Conservation (phyloP, 2,797 vertebrate species). For the Phrynocephalus vlangalii region DNA sequence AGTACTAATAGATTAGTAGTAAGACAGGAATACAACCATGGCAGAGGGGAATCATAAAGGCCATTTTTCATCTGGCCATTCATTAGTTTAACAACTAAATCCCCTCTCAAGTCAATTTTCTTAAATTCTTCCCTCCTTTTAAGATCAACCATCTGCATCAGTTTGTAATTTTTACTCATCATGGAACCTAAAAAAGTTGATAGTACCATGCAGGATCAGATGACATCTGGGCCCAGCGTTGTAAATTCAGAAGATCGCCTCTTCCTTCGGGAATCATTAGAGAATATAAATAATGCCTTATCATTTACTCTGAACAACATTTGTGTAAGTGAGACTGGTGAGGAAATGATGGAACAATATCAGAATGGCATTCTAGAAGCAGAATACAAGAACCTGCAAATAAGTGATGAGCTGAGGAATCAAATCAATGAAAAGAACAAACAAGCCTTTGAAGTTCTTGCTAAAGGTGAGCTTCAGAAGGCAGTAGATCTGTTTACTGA, state of each 20-base stretch:
- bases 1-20: neutral
- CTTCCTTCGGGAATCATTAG: conserved; percentile 35
- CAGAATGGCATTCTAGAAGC: neutral
- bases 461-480: conserved; percentile 84
- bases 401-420: neutral
- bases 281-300: conserved; percentile 1
- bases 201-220: neutral
- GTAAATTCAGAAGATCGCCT: conserved; percentile 16
- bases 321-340: neutral
- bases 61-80: neutral
- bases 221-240: conserved; percentile 3
- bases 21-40: conserved; percentile 20
- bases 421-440: conserved; percentile 26
- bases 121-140: conserved; percentile 25
- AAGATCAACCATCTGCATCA: neutral
- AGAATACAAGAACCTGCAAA: neutral
- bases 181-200: conserved; percentile 30
- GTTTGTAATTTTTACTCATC: neutral
- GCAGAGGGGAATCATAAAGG: conserved; percentile 30
- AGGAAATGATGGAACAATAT: neutral
- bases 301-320: neutral
- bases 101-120: neutral
- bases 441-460: conserved; percentile 41
- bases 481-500: conserved; percentile 82
- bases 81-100: conserved; percentile 24